Conservation (phyloP, 2,888 invertebrate species). For the Drosophila algonquin region DNA sequence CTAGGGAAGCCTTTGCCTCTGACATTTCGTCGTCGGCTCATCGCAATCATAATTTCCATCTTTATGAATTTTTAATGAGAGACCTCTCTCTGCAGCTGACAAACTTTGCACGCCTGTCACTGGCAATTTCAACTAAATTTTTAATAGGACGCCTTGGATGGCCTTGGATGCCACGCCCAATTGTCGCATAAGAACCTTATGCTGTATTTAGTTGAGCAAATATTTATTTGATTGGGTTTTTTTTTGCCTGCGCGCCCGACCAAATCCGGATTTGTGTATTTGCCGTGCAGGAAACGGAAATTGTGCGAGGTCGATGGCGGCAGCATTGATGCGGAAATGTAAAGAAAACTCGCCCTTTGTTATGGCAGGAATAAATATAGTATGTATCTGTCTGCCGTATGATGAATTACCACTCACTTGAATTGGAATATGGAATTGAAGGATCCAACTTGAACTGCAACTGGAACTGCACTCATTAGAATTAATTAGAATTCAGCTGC, state of each 20-base stretch:
- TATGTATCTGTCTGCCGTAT: conserved; percentile 22
- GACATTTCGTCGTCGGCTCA: conserved; percentile 77
- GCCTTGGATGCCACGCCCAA: conserved; percentile 55
- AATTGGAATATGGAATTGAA: conserved; percentile 6
- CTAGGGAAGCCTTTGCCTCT: conserved; percentile 45
- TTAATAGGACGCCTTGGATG: conserved; percentile 64
- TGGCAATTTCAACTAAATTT: conserved; percentile 71
- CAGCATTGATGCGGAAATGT: conserved; percentile 31
- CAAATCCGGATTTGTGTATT: conserved; percentile 53
- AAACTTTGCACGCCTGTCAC: conserved; percentile 66
- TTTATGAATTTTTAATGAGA: conserved; percentile 80
- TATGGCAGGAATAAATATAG: conserved; percentile 1
- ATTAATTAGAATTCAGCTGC: conserved; percentile 44
- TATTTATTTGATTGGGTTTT: conserved; percentile 79
- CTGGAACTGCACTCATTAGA: conserved; percentile 47
- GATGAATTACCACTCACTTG: conserved; percentile 28
- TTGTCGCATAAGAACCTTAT: conserved; percentile 54
- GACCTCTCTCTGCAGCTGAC: conserved; percentile 37
- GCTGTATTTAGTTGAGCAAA: conserved; percentile 77
- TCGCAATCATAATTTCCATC: conserved; percentile 79
- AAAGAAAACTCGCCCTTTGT: conserved; percentile 37
- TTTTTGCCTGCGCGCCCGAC: conserved; percentile 19
- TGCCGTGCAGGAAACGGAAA: conserved; percentile 62
- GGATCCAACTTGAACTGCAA: neutral
- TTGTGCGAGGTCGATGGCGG: conserved; percentile 61